Evolutionary conservation across 2,113 vertebrate genomes (phyloP).

Genomic region (Sceloporus undulatus): DNA sequence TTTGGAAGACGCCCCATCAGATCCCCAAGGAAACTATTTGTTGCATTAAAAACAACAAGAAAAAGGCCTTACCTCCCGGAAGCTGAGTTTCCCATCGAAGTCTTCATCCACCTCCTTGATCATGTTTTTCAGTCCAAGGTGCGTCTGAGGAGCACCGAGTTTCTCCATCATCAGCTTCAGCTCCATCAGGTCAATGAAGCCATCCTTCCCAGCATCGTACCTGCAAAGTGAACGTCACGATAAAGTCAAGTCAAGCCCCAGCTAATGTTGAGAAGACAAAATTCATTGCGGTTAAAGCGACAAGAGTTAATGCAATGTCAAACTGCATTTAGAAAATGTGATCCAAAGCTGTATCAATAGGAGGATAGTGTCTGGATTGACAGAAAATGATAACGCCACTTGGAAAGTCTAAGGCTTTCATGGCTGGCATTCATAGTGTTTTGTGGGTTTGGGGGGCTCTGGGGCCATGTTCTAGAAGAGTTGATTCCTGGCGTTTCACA

Average conservation of each 20-base stretch:
- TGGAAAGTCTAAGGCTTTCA: no score
- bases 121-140: constrained; percentile 96
- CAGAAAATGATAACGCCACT: no score
- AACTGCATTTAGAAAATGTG: no score
- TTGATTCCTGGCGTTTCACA: no score
- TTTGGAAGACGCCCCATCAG: not conserved
- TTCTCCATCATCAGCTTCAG: constrained; percentile 99
- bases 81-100: constrained; percentile 93
- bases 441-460: no score
- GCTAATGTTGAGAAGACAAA: no score
- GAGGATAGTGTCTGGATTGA: no score
- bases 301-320: no score
- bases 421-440: no score
- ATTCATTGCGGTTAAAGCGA: no score
- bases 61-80: constrained; percentile 86
- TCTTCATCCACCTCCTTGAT: constrained; percentile 98
- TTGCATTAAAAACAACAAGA: not conserved
- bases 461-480: no score
- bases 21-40: not conserved
- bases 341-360: no score
- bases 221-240: constrained; percentile 62
- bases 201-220: constrained; percentile 88
- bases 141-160: constrained; percentile 92
- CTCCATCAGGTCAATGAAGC: constrained; percentile 96
- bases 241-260: not conserved